Evolutionary conservation across 2,113 vertebrate genomes (phyloP).

Genomic region (Triplophysa rosa): DNA sequence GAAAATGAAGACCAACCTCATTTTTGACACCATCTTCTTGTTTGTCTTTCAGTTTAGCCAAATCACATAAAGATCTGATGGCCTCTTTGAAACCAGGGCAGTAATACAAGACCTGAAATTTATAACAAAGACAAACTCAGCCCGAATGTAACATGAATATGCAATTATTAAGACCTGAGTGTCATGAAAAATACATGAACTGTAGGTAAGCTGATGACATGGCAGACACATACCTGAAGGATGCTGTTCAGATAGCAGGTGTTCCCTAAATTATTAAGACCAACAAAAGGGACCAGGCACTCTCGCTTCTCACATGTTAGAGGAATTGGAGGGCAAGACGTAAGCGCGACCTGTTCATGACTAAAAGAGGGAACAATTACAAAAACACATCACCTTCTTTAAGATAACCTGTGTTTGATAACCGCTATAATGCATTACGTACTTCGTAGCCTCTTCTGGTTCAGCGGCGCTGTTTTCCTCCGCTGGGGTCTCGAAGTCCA

Average conservation of each 20-base stretch:
- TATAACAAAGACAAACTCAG: conserved; percentile 1
- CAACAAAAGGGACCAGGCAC: conserved; percentile 88
- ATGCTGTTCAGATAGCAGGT: conserved; percentile 98
- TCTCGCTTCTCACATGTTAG: conserved; percentile 82
- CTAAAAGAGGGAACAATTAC: conserved; percentile 57
- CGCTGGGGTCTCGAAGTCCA: conserved; percentile 88
- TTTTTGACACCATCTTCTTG: conserved; percentile 76
- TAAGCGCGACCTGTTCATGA: conserved; percentile 84
- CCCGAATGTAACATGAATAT: background rate
- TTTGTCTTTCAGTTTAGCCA: conserved; percentile 81
- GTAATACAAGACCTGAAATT: conserved; percentile 87
- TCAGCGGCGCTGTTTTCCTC: conserved; percentile 76
- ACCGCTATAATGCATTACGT: background rate
- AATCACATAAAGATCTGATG: conserved; percentile 83
- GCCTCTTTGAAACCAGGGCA: conserved; percentile 94
- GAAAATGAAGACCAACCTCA: conserved; percentile 74
- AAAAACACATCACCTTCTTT: too few species aligned
- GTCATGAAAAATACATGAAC: background rate
- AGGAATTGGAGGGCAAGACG: conserved; percentile 74
- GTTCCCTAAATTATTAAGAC: conserved; percentile 95
- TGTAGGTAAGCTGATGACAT: background rate
- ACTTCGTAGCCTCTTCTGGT: conserved; percentile 77
- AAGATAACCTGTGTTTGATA: background rate
- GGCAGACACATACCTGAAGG: conserved; percentile 82
- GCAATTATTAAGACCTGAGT: background rate